These are phyloP conservation scores for Steinernema feltiae DNA, from an alignment of 1,140 invertebrate genomes.

Conservation along the genomic window DNA sequence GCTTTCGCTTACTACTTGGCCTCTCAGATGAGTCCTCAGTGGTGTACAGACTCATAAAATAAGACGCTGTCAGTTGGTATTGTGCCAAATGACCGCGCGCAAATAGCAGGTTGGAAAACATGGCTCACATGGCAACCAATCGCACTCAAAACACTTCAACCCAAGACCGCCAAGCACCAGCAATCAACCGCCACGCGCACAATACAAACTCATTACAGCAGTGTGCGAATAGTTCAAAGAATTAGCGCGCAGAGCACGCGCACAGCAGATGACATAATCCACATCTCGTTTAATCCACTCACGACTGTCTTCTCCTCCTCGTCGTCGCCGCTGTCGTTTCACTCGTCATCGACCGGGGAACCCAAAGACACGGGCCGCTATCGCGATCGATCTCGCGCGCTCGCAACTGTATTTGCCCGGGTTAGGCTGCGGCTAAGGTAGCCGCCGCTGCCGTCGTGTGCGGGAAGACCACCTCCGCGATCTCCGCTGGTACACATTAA, in stretches of 20 bases:
- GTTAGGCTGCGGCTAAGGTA: neutral
- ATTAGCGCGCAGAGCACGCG: neutral
- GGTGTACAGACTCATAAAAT: too few relatives aligned
- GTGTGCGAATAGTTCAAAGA: neutral
- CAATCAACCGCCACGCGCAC: neutral
- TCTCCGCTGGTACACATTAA: too few relatives aligned
- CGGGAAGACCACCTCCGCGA: too few relatives aligned
- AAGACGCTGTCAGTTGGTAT: too few relatives aligned
- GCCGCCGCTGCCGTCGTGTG: too few relatives aligned
- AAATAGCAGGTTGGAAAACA: too few relatives aligned
- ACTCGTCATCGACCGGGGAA: too few relatives aligned
- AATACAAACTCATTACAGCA: neutral
- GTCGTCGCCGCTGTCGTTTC: neutral
- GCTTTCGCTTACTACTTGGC: too few relatives aligned
- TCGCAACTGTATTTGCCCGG: neutral
- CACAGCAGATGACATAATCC: slow-evolving; percentile 1
- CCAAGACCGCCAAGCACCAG: neutral
- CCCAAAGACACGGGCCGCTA: neutral
- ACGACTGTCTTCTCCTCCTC: neutral
- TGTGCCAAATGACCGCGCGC: too few relatives aligned
- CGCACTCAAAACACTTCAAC: too few relatives aligned
- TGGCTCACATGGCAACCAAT: too few relatives aligned
- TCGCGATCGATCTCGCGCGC: neutral
- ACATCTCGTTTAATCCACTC: slow-evolving; percentile 12
- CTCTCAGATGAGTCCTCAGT: too few relatives aligned